A percentile compares a stretch with the other conserved stretches of the same genome.
phyloP scores from a whole-genome alignment of 2,113 vertebrate genomes.

The Microcebus murinus region DNA sequence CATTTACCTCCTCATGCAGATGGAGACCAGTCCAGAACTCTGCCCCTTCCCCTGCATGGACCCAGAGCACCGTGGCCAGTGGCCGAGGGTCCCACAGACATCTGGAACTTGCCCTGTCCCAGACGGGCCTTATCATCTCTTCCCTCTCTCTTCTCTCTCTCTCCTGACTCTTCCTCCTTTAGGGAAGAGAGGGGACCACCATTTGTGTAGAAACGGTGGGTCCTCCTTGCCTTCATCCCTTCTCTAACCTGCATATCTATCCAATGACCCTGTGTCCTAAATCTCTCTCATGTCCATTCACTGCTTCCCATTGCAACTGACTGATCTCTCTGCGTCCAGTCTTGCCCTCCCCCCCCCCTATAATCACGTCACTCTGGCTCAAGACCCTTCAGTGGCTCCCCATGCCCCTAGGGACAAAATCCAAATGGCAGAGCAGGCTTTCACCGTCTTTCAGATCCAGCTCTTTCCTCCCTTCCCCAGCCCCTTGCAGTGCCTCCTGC shows the following conservation, averaged over 20 bases:
- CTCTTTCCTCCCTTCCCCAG: background rate
- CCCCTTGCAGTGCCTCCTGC: background rate
- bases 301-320: background rate
- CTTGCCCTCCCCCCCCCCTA: background rate
- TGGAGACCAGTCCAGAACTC: background rate
- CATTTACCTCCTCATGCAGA: accelerated
- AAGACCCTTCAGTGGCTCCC: background rate
- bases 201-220: background rate
- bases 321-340: background rate
- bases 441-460: background rate
- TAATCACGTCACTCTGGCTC: background rate
- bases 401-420: background rate
- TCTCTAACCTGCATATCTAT: background rate
- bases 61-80: background rate
- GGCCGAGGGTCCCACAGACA: background rate
- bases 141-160: background rate
- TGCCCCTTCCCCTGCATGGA: background rate
- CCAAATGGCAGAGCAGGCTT: background rate
- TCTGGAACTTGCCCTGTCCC: background rate
- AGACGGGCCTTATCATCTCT: background rate
- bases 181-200: background rate
- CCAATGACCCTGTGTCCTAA: background rate
- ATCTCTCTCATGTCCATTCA: no score
- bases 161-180: background rate
- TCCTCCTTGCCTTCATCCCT: background rate